A percentile compares a stretch with the other conserved stretches of the same genome.
Evolutionary conservation across 2,113 vertebrate genomes (phyloP).

Genomic region (Phaethornis superciliosus): DNA sequence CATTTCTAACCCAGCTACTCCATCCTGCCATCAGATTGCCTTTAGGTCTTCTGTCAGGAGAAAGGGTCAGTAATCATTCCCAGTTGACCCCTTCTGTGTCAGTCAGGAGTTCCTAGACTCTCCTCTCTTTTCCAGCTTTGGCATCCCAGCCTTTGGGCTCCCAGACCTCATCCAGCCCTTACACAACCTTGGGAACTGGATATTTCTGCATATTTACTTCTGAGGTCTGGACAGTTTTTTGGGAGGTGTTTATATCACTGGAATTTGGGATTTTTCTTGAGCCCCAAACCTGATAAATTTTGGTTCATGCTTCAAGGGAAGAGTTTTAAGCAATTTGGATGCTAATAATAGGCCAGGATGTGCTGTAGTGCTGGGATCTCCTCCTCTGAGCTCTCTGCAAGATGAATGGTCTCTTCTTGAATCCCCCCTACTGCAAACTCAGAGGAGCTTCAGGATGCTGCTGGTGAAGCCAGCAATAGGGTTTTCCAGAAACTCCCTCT

Average conservation of each 20-base stretch:
- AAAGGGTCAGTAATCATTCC: neutral
- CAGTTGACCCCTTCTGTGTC: neutral
- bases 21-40: neutral
- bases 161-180: rapidly evolving
- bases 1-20: neutral
- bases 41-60: neutral
- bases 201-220: neutral
- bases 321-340: neutral
- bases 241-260: neutral
- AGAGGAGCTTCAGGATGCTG: neutral
- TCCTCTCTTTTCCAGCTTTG: rapidly evolving
- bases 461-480: rapidly evolving
- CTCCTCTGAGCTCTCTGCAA: neutral
- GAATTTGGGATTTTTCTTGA: neutral
- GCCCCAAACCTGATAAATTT: neutral
- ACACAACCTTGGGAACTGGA: neutral
- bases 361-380: neutral
- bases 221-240: neutral
- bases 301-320: neutral
- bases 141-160: neutral
- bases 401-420: neutral
- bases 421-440: neutral
- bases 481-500: neutral
- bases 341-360: neutral
- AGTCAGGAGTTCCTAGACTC: neutral